phyloP scores from a whole-genome alignment of 2,797 vertebrate genomes.

The Falco biarmicus region DNA sequence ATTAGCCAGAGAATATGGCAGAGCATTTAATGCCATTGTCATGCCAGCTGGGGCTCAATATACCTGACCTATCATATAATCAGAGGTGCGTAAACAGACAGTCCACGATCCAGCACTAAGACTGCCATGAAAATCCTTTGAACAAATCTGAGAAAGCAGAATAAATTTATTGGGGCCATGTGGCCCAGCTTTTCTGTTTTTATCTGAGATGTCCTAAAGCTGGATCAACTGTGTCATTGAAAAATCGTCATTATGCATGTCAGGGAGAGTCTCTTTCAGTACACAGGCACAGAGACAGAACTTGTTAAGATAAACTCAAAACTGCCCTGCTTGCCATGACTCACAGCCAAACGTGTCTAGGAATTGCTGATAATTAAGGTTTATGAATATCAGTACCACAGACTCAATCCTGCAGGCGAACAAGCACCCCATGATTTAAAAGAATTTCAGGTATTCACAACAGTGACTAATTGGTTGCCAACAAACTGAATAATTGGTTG shows the following conservation, averaged over 20 bases:
- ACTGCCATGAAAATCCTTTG: not conserved
- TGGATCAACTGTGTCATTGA: not conserved
- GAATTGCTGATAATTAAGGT: not conserved
- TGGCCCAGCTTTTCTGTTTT: not conserved
- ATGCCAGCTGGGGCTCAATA: not conserved
- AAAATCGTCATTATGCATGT: not conserved
- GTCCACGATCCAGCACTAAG: not conserved
- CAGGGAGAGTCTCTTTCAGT: not conserved
- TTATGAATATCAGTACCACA: not conserved
- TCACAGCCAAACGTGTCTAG: not conserved
- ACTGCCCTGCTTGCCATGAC: not conserved
- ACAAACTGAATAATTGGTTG: slow-evolving; percentile 1
- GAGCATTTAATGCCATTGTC: not conserved
- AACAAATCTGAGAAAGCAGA: slow-evolving; percentile 6
- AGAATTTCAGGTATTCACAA: not conserved
- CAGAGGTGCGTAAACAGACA: not conserved
- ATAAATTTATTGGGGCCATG: not conserved
- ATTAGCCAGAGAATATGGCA: not conserved
- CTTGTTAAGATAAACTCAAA: not conserved
- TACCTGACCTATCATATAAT: not conserved
- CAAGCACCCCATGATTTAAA: not conserved
- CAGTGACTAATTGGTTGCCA: not conserved
- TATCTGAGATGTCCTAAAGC: not conserved
- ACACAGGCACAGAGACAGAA: not conserved
- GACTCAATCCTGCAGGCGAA: not conserved